Evolutionary conservation across 2,797 vertebrate species (phyloP), one percentile per base, ranked within the genome.

Genomic region (Lutjanus campechanus): DNA sequence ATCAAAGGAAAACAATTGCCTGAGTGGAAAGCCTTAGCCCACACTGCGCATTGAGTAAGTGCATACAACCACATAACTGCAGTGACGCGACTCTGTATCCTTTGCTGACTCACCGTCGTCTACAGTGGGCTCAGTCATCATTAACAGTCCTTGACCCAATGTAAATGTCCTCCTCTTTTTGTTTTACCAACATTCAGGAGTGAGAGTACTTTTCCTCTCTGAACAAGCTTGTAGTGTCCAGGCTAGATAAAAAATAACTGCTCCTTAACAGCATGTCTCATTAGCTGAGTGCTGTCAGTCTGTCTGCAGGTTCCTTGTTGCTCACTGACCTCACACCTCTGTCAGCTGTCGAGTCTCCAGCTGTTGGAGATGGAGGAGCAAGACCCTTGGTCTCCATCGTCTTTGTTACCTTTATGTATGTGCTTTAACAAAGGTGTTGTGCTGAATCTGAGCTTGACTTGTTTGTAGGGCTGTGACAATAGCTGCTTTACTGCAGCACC

Each of bases 261-360:
- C 58, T 55, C 41, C 70, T 65, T 22, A 79, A 58, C 75, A 87
- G 79, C 40, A 19, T 76, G 77, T 84, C 89, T 93, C 83, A 81
- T 93, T 91, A 92, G 71, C 59, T 7, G 80, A 79, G 64, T 25
- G 8, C 53, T 85, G 83, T 89, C 83, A 73, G 87, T 85, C 79
- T 78, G 87, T 85, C 79, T 78, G 64, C 70, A 66, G 73, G 73
- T 68, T 85, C 69, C 46, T 68, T 47, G 64, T 61, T 85, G 44
- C 75, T 85, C 67, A 2, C 83, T 91, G 85, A 93, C 88, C 88
- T 88, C 79, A 40, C 83, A 76, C 77, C 79, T 76, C 76, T 73
- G 41, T 77, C 61, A 81, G 68, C 75, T 60, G 44, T 77, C 7
- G 11, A 51, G 59, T 75, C 76, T 85, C 71, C 64, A 51, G 74